A percentile compares a stretch with the other conserved stretches of the same genome.
phyloP scores from a whole-genome alignment of 92 coral and sea anemone species.

The Epizoanthus stellaris region DNA sequence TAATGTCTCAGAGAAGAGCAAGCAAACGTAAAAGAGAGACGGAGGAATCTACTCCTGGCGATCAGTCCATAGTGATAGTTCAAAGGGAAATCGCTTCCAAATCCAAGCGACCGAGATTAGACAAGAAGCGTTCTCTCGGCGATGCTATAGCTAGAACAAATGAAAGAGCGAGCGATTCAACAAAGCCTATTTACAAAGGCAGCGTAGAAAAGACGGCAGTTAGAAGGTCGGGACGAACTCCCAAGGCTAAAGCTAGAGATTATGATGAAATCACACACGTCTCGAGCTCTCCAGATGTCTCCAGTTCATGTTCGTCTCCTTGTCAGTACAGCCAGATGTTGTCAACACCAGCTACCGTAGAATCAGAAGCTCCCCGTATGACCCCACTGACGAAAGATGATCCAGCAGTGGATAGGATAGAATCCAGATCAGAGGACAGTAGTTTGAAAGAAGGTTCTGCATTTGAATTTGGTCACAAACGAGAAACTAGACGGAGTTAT shows the following conservation, averaged over 20 bases:
- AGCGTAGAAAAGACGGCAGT: slow-evolving; percentile 40
- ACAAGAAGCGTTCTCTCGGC: background rate
- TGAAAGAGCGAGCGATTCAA: background rate
- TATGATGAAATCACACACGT: slow-evolving; percentile 61
- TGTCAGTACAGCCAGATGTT: background rate
- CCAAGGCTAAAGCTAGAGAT: slow-evolving; percentile 89
- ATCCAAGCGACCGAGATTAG: slow-evolving; percentile 20
- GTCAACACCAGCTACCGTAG: background rate
- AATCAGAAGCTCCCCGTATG: too few species aligned
- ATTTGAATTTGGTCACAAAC: slow-evolving; percentile 52
- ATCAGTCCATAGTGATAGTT: slow-evolving; percentile 5
- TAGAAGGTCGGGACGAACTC: slow-evolving; percentile 92
- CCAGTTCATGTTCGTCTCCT: background rate
- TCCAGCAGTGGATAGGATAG: too few species aligned
- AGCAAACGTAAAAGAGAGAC: slow-evolving; percentile 68
- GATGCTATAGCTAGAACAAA: background rate
- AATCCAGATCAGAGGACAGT: background rate
- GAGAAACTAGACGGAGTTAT: slow-evolving; percentile 82
- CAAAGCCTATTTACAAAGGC: background rate
- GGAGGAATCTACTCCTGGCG: slow-evolving; percentile 22
- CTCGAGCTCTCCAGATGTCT: slow-evolving; percentile 14
- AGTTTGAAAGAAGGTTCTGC: background rate
- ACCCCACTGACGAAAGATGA: too few species aligned
- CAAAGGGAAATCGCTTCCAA: slow-evolving; percentile 6
- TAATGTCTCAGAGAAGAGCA: slow-evolving; percentile 81